These are phyloP conservation scores for Lycorma delicatula DNA, from an alignment of 1,140 invertebrate genomes.

Conservation along the genomic window DNA sequence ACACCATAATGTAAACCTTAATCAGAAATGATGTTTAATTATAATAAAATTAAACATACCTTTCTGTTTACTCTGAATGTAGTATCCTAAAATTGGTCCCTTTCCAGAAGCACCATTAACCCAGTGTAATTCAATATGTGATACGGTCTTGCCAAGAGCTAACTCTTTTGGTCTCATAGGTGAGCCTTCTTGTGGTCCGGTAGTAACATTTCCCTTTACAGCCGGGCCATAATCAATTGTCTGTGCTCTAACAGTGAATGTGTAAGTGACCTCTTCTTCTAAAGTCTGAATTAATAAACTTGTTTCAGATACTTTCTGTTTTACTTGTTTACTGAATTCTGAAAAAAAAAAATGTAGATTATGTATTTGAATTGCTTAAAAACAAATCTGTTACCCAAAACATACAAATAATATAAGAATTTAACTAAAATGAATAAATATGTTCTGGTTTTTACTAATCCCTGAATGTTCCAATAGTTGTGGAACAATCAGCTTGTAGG, in stretches of 20 bases:
- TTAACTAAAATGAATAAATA: no score
- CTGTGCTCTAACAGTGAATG: constrained; percentile 81
- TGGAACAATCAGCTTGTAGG: no score
- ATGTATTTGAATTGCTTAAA: not conserved
- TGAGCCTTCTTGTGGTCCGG: constrained; percentile 88
- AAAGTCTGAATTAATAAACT: constrained; percentile 72
- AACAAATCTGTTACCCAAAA: not conserved
- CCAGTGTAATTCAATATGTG: constrained; percentile 80
- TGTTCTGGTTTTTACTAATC: no score
- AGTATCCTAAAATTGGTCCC: constrained; percentile 81
- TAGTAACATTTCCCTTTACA: constrained; percentile 73
- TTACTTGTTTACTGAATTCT: constrained; percentile 88
- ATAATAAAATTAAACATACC: no score
- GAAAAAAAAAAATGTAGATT: constrained; percentile 22
- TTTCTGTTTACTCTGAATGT: constrained; percentile 82
- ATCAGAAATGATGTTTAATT: no score
- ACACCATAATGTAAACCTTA: no score
- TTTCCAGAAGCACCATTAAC: constrained; percentile 75
- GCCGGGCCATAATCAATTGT: constrained; percentile 77
- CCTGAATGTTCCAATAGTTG: no score
- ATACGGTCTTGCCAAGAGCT: constrained; percentile 64
- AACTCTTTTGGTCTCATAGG: constrained; percentile 69
- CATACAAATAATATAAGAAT: not conserved
- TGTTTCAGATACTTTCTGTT: constrained; percentile 79
- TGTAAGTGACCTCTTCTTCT: constrained; percentile 87